Conservation (phyloP, 2,113 vertebrate genomes). For the Cyphomyrus plagiostoma region DNA sequence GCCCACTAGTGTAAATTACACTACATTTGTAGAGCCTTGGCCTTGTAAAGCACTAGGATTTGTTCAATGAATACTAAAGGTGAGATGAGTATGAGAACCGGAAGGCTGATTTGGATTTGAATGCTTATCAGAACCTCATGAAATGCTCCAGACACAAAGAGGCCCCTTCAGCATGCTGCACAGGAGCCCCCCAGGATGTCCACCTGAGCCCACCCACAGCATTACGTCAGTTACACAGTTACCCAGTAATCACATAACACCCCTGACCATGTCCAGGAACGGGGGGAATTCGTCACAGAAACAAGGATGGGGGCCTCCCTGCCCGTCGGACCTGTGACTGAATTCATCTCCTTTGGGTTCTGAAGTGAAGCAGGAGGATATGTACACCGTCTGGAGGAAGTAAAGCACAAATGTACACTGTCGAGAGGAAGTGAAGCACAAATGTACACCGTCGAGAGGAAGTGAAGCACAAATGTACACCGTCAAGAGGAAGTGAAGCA, state of each 20-base stretch:
- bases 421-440: too few species aligned
- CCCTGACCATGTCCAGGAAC: background rate
- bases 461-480: too few species aligned
- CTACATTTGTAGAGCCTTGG: background rate
- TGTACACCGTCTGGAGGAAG: background rate
- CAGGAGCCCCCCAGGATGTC: background rate
- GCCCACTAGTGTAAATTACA: background rate
- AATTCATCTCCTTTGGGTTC: background rate
- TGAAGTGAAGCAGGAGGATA: background rate
- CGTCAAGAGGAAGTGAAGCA: too few species aligned
- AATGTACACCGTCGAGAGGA: too few species aligned
- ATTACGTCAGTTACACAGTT: background rate
- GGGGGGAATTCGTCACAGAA: background rate
- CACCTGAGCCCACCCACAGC: background rate
- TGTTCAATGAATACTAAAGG: background rate
- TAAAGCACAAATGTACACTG: too few species aligned
- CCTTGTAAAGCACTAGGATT: background rate
- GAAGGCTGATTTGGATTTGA: background rate
- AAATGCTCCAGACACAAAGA: background rate
- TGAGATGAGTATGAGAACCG: background rate
- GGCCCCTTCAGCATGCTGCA: background rate
- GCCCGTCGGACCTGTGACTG: background rate
- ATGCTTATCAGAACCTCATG: background rate
- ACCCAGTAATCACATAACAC: background rate
- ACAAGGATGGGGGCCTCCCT: background rate